phyloP scores from a whole-genome alignment of 2,113 vertebrate genomes.

The Dasyornis broadbenti region DNA sequence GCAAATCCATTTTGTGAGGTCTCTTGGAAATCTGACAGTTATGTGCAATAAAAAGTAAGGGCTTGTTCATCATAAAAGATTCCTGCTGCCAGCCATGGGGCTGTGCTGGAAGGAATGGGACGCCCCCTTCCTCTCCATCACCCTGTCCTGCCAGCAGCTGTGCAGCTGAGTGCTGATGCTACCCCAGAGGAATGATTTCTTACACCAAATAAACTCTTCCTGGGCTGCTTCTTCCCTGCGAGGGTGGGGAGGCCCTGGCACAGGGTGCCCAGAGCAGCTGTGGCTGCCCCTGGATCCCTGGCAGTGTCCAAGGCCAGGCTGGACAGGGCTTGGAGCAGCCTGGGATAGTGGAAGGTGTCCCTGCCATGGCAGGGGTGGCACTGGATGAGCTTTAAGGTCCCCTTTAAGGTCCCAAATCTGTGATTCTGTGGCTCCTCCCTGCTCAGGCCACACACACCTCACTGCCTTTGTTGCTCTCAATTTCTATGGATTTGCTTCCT shows the following conservation, averaged over 20 bases:
- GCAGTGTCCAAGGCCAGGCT: rapidly evolving
- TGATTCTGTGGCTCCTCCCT: neutral
- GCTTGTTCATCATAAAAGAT: neutral
- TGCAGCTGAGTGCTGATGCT: neutral
- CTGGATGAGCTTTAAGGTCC: neutral
- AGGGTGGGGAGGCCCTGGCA: neutral
- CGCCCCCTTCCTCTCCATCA: neutral
- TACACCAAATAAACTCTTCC: neutral
- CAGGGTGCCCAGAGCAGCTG: neutral
- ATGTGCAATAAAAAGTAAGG: neutral
- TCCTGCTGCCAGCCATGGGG: neutral
- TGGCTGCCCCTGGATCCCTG: neutral
- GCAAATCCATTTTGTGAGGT: slow-evolving; percentile 4
- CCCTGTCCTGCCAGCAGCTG: neutral
- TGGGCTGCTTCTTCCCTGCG: neutral
- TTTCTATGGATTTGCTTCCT: neutral
- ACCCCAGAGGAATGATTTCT: neutral
- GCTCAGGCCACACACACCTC: neutral
- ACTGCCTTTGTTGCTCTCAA: neutral
- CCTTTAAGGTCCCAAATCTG: neutral
- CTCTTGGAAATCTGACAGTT: slow-evolving; percentile 20
- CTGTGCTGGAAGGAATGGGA: neutral
- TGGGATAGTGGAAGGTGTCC: neutral
- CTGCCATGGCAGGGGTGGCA: neutral
- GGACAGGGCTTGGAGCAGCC: rapidly evolving